Conservation (phyloP, 2,113 vertebrate genomes). For the Actinemys pallida region DNA sequence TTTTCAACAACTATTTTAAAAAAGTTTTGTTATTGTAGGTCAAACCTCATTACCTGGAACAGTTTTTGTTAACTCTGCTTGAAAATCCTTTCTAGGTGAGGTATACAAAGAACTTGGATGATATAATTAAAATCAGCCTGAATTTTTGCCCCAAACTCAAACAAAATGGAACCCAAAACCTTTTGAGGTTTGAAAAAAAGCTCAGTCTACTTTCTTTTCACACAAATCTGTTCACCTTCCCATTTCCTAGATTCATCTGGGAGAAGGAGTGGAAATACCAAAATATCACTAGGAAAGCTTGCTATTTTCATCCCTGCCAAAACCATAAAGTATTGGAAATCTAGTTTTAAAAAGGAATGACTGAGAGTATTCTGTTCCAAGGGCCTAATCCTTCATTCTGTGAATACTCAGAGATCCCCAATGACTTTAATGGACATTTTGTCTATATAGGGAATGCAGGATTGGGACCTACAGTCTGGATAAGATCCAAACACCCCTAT, state of each 20-base stretch:
- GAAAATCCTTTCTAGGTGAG: slow-evolving; percentile 7
- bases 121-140: slow-evolving; percentile 33
- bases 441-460: background rate
- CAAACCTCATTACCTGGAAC: background rate
- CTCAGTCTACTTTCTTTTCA: background rate
- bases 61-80: background rate
- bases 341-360: background rate
- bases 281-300: slow-evolving; percentile 37
- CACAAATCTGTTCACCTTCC: slow-evolving; percentile 7
- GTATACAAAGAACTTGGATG: background rate
- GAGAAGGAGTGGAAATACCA: slow-evolving; percentile 50
- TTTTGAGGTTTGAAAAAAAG: background rate
- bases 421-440: background rate
- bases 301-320: slow-evolving; percentile 55
- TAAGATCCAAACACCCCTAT: background rate
- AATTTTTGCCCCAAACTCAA: slow-evolving; percentile 45
- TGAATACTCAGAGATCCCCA: background rate
- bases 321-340: slow-evolving; percentile 60
- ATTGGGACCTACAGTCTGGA: background rate
- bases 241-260: slow-evolving; percentile 42
- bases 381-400: slow-evolving; percentile 1
- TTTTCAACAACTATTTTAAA: background rate
- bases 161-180: slow-evolving; percentile 15
- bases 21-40: background rate
- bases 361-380: background rate